Evolutionary conservation across 2,797 vertebrate genomes (phyloP).

Genomic region (Gobionotothen gibberifrons): DNA sequence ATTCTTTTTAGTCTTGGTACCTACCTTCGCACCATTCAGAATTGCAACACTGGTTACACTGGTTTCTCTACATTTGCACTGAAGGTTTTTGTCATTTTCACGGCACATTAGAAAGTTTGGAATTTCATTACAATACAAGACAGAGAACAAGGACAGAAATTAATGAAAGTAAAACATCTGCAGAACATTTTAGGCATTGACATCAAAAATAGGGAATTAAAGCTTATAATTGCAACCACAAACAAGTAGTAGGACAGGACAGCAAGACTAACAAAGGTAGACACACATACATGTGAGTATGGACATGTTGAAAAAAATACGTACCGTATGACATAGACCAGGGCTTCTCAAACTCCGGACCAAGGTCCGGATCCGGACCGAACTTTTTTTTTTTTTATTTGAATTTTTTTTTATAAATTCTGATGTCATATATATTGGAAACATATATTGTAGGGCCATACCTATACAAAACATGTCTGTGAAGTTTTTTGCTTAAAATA

Average conservation of each 20-base stretch:
- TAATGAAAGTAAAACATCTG: constrained; percentile 5
- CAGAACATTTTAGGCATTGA: not conserved
- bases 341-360: too few relatives aligned
- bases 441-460: too few relatives aligned
- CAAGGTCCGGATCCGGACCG: too few relatives aligned
- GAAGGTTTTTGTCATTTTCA: not conserved
- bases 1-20: not conserved
- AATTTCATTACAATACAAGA: not conserved
- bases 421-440: too few relatives aligned
- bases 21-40: not conserved
- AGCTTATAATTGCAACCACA: constrained; percentile 11
- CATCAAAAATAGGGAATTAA: not conserved
- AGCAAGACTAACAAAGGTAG: constrained; percentile 24
- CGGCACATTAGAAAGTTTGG: not conserved
- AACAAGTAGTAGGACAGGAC: not conserved
- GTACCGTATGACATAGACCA: too few relatives aligned
- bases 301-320: constrained; percentile 17
- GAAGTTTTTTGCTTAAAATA: too few relatives aligned
- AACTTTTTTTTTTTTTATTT: too few relatives aligned
- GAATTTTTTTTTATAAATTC: too few relatives aligned
- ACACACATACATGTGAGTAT: constrained; percentile 17
- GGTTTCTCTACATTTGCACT: not conserved
- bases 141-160: not conserved
- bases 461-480: too few relatives aligned
- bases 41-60: not conserved